Conservation (phyloP, 2,888 invertebrate genomes). For the Lissonota sp. region DNA sequence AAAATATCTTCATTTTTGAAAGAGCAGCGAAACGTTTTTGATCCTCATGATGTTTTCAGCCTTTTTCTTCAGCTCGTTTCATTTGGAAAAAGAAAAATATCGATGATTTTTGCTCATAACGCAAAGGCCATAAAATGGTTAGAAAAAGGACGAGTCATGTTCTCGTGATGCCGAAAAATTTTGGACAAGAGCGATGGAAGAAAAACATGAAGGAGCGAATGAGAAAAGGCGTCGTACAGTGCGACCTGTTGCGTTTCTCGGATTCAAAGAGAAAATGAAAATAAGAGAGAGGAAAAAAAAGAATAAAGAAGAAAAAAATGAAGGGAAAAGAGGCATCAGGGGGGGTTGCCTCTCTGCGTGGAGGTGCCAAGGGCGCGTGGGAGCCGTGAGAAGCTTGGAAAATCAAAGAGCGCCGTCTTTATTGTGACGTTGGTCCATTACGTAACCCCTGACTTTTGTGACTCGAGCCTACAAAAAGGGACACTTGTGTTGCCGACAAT, state of each 20-base stretch:
- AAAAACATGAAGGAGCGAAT: slow-evolving; percentile 50
- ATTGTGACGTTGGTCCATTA: slow-evolving; percentile 79
- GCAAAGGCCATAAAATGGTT: slow-evolving; percentile 58
- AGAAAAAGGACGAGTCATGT: slow-evolving; percentile 62
- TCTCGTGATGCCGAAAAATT: slow-evolving; percentile 15
- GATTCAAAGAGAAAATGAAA: too few species aligned
- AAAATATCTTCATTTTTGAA: too few species aligned
- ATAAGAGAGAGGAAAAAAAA: slow-evolving; percentile 41
- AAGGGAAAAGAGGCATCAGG: slow-evolving; percentile 63
- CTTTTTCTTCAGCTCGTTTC: too few species aligned
- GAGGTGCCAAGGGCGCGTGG: slow-evolving; percentile 69
- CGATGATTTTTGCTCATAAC: slow-evolving; percentile 22
- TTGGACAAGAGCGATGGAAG: slow-evolving; percentile 23
- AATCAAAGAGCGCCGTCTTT: slow-evolving; percentile 80
- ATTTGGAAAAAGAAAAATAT: slow-evolving; percentile 11
- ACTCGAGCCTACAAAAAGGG: slow-evolving; percentile 62
- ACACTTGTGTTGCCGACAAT: slow-evolving; percentile 64
- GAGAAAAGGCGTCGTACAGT: slow-evolving; percentile 70
- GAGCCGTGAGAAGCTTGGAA: slow-evolving; percentile 79
- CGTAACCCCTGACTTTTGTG: slow-evolving; percentile 78
- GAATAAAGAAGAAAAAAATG: slow-evolving; percentile 46
- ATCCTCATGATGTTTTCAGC: too few species aligned
- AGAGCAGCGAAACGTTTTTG: too few species aligned
- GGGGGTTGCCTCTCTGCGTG: slow-evolving; percentile 62
- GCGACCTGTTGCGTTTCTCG: slow-evolving; percentile 74